These are phyloP conservation scores for Callocephalon fimbriatum DNA, from an alignment of 2,113 vertebrate species.

Conservation along the genomic window DNA sequence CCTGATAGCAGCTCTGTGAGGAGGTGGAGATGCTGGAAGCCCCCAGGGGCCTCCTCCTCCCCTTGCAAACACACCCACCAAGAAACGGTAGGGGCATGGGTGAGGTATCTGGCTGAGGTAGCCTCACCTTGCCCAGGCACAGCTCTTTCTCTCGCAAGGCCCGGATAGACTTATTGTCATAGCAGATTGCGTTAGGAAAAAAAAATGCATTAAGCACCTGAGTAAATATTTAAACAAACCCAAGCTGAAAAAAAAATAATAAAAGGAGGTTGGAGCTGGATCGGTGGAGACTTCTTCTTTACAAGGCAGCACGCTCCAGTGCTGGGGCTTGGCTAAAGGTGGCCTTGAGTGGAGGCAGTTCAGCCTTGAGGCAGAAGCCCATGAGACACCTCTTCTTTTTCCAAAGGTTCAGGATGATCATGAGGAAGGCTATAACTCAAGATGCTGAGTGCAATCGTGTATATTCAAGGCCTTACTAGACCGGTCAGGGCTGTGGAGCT, in stretches of 20 bases:
- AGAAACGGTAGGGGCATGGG: neutral
- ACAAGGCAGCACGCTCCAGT: accelerated
- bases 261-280: neutral
- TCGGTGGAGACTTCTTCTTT: neutral
- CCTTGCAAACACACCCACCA: neutral
- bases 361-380: neutral
- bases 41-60: neutral
- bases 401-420: neutral
- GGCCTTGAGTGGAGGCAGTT: neutral
- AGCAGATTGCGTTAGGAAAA: neutral
- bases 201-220: neutral
- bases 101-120: neutral
- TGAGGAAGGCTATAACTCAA: neutral
- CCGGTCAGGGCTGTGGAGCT: neutral
- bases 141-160: neutral
- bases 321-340: too few relatives aligned
- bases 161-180: accelerated
- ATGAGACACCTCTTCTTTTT: neutral
- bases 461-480: neutral
- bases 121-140: neutral
- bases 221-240: neutral
- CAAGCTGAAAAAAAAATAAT: neutral
- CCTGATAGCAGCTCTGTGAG: neutral
- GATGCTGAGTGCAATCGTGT: accelerated
- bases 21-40: neutral